Base-by-base conservation (phyloP, 2,113 vertebrate species). In the Dasyprocta punctata region DNA sequence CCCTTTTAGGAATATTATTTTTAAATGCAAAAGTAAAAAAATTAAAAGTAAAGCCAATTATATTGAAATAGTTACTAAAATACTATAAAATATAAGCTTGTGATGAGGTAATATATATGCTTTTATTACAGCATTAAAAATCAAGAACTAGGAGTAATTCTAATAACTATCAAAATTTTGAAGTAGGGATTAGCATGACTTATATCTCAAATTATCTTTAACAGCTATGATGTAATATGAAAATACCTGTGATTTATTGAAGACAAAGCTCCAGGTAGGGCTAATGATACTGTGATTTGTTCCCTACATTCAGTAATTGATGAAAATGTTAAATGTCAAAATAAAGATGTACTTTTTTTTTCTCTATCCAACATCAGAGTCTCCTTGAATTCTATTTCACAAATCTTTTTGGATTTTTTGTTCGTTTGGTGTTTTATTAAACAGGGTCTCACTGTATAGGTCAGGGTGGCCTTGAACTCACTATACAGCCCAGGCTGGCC, bases 261-360 rank as follows among this genome's bases (percentile, higher is more conserved):
- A 36, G 2, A 92, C 82, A 78, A 90, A 96, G 22, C 63, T 85
- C 90, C 56, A 91, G 78, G 28, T 56, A 36, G 41, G 47, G 14
- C 61, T 90, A 71, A 88, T 10, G 63, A 44, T 60, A 41, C 24
- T 89, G 38, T 92, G 44, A 71, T 90, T 83, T 96, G 54, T 81
- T 89, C 69, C n/a, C 89, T 83, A 33, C 33, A 81, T 92, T 91
- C 60, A 65, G 69, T 96, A 81, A 80, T 41, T 84, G 22, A 95
- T 88, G 67, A 94, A 92, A 91, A 92, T 90, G 77, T 19, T 41
- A 95, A 96, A 96, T 90, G 17, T 95, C 85, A 94, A 94, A 96
- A 97, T 82, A 83, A 92, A 93, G 16, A 80, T 67, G 11, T 67
- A 63, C 36, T 86, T 96, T 91, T 88, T 54, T 92, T 88, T 94